Base-by-base conservation (phyloP, 2,113 vertebrate species). In the Brachyistius frenatus region DNA sequence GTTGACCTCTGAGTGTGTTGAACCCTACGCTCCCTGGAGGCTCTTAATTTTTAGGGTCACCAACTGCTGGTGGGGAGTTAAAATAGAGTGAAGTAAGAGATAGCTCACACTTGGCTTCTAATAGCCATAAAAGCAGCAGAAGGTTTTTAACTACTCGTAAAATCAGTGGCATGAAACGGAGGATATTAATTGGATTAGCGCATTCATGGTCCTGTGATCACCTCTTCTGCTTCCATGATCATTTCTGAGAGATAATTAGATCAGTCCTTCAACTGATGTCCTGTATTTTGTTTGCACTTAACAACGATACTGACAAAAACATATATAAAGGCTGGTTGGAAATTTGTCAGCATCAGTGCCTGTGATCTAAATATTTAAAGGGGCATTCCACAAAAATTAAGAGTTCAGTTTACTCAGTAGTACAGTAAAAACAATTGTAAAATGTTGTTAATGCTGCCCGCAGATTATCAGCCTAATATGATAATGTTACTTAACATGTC, bases 101-200 rank as follows among this genome's bases (percentile, higher is more conserved):
- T 83, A 81, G 84, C 85, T 86, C 85, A 88, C 89, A 91, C 91
- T 88, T 88, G 86, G 82, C 83, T 91, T 93, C 88, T 86, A 88
- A 90, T 88, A 90, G 91, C 90, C 87, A 88, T 94, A 92, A 94
- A 93, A 93, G 89, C 89, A 93, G 86, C 92, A 93, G 88, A 91
- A 93, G 94, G 92, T 93, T 94, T 92, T 93, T 92, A 94, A 94
- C 85, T 89, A 89, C 83, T 93, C 91, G 74, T 93, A 95, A 94
- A 94, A 94, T 88, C 88, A 90, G 90, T 86, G 81, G 88, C 85
- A 82, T 89, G 89, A 85, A 92, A 83, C 90, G 88, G 87, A 85
- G 87, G 84, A 84, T 92, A 93, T 94, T 94, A 92, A 94, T 94
- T 93, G 89, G 86, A 95, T 93, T 93, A 92, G 91, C 13, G 82